These are phyloP conservation scores for Heliconius erato DNA, from an alignment of 2,888 invertebrate species.

Conservation along the genomic window DNA sequence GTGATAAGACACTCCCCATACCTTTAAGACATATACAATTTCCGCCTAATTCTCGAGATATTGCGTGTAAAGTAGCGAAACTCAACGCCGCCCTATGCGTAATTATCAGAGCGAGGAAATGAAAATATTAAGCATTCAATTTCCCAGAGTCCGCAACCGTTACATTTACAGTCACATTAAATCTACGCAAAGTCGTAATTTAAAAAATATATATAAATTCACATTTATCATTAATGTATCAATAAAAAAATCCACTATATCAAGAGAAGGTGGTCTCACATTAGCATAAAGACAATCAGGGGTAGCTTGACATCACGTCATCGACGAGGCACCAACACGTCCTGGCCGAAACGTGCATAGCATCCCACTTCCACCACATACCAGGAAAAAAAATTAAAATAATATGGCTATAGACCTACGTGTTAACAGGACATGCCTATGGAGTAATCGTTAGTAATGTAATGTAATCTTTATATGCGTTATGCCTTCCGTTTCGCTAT, in stretches of 20 bases:
- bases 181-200: too few relatives aligned
- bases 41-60: too few relatives aligned
- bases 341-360: conserved; percentile 73
- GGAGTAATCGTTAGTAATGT: conserved; percentile 15
- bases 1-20: too few relatives aligned
- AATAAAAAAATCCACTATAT: conserved; percentile 55
- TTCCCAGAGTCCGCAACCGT: too few relatives aligned
- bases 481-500: conserved; percentile 26
- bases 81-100: too few relatives aligned
- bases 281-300: conserved; percentile 76
- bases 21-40: too few relatives aligned
- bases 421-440: conserved; percentile 41
- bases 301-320: conserved; percentile 71
- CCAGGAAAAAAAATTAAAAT: conserved; percentile 59
- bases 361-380: conserved; percentile 59
- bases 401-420: conserved; percentile 30
- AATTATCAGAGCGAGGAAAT: too few relatives aligned
- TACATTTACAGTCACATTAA: too few relatives aligned
- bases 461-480: conserved; percentile 3
- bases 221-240: conserved; percentile 38
- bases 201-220: not conserved
- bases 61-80: too few relatives aligned
- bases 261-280: conserved; percentile 66
- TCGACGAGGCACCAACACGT: conserved; percentile 72
- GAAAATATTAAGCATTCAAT: too few relatives aligned